Base-by-base conservation (phyloP, 1,140 invertebrate species). In the Nylanderia fulva region DNA sequence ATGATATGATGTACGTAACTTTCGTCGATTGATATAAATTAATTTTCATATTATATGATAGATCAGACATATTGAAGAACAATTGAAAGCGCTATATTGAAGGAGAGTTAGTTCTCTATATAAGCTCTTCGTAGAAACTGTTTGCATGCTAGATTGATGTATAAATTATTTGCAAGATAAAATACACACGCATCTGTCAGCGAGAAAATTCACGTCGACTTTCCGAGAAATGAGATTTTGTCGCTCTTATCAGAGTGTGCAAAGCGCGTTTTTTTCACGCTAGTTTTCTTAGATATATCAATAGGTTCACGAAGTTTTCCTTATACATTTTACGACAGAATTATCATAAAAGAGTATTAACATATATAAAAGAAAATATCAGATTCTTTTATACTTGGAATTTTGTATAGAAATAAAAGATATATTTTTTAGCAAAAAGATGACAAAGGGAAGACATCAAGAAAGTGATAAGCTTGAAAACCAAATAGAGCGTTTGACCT, bases 211-310 rank as follows among this genome's bases (percentile, higher is more conserved):
- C 63, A 42, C 39, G 72, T n/a, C 36, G 56, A 33, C 21, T 84
- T 39, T 83, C 33, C 15, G 15, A 61, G 48, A 48, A 27, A 61
- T 48, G 18, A 74, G 33, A 24, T 68, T 36, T 36, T 24, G 13
- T 68, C 80, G 54, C 27, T 85, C 56, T 88, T 88, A 88, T 88
- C 86, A 85, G 24, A 85, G 24, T 85, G 36, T 74, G 85, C 69
- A 88, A 88, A 88, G 66, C 71, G 36, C 13, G 33, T 24, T 74
- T 88, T 88, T 75, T 61, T 27, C 9, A 2, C 21, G 9, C 15
- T 60, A 68, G 72, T 18, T 63, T 56, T 74, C 18, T 42, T 60
- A 24, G 9, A 83, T 52, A 48, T 48, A 48, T 48, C 15, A 15
- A 48, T 48, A 48, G 5, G 18, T 52, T 15, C 15, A 18, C 13